Evolutionary conservation across 2,888 invertebrate species (phyloP).

Genomic region (Tenthredo notha): DNA sequence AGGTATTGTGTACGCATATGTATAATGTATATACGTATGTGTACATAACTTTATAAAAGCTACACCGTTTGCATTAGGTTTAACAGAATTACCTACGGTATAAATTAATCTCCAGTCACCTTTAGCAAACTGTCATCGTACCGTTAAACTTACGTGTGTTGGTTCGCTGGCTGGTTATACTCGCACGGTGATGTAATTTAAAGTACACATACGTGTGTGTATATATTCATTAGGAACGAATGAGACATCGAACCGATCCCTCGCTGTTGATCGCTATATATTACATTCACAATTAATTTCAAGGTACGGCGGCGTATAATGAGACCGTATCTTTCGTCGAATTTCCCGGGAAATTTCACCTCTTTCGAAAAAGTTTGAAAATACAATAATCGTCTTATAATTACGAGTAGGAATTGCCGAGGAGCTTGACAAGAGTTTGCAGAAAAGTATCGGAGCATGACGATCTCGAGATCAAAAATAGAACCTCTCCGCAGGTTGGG

Average conservation of each 20-base stretch:
- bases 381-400: no score
- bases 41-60: background rate
- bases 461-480: no score
- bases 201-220: background rate
- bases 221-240: background rate
- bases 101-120: slow-evolving; percentile 40
- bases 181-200: slow-evolving; percentile 11
- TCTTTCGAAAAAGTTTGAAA: no score
- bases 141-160: background rate
- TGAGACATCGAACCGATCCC: background rate
- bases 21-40: background rate
- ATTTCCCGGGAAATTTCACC: no score
- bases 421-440: no score
- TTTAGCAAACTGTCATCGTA: background rate
- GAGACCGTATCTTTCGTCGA: no score
- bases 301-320: no score
- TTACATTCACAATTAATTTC: no score
- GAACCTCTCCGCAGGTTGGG: no score
- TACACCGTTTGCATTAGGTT: slow-evolving; percentile 6
- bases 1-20: background rate
- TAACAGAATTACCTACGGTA: background rate
- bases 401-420: no score
- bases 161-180: background rate
- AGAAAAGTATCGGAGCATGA: no score
- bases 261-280: background rate